These are phyloP conservation scores for Tetragonisca angustula DNA, from an alignment of 2,888 invertebrate species.

Conservation along the genomic window DNA sequence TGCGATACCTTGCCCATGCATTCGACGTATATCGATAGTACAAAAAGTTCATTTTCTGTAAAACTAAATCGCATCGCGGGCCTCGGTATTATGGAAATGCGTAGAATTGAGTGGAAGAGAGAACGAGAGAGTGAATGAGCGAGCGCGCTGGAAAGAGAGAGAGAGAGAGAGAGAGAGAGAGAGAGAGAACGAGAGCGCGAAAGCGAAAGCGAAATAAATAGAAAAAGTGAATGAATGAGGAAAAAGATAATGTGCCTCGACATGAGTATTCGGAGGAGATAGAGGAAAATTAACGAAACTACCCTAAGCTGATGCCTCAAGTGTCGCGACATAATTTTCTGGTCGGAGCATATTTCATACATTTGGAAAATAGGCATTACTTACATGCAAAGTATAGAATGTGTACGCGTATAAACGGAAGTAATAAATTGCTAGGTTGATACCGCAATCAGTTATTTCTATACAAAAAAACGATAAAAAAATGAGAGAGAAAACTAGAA, in stretches of 20 bases:
- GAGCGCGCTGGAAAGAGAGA: not conserved
- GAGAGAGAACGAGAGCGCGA: not conserved
- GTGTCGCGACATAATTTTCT: conserved; percentile 32
- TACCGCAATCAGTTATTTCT: conserved; percentile 51
- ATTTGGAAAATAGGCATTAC: conserved; percentile 92
- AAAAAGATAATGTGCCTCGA: conserved; percentile 6
- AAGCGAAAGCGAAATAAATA: not conserved
- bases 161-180: not conserved
- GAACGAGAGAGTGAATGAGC: not conserved
- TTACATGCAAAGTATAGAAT: conserved; percentile 97
- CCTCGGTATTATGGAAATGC: conserved; percentile 22
- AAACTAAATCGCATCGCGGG: conserved; percentile 20
- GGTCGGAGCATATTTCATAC: conserved; percentile 56
- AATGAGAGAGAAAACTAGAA: not conserved
- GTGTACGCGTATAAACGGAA: conserved; percentile 85
- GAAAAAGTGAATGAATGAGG: not conserved
- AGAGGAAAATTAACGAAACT: conserved; percentile 15
- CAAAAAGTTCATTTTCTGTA: conserved; percentile 39
- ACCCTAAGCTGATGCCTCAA: conserved; percentile 23
- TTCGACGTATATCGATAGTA: conserved; percentile 46
- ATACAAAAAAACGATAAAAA: conserved; percentile 14
- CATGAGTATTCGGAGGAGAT: conserved; percentile 11
- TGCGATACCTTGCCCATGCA: conserved; percentile 18
- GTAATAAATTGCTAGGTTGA: conserved; percentile 67
- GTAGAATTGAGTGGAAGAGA: not conserved